phyloP scores from a whole-genome alignment of 2,888 invertebrate genomes.

The Cloeon dipterum region DNA sequence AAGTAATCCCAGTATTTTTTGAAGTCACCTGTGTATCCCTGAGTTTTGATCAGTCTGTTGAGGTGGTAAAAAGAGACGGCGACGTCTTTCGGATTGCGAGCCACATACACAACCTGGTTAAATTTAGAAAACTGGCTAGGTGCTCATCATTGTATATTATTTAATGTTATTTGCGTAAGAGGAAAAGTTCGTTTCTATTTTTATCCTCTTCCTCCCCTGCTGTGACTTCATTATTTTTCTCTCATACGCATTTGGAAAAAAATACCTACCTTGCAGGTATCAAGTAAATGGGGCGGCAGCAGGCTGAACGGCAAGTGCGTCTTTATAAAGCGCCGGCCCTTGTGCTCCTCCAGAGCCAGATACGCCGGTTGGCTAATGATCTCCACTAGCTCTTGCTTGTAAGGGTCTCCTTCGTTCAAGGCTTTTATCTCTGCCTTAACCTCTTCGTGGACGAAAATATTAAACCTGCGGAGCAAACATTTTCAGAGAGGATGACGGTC shows the following conservation, averaged over 20 bases:
- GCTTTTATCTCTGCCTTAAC: conserved; percentile 1
- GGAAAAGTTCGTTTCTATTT: neutral
- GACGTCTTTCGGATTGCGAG: conserved; percentile 7
- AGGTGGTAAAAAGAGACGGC: conserved; percentile 7
- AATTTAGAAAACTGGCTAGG: neutral
- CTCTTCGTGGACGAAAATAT: conserved; percentile 1
- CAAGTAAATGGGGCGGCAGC: conserved; percentile 6
- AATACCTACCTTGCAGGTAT: conserved; percentile 12
- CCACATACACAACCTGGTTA: conserved; percentile 7
- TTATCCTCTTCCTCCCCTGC: neutral
- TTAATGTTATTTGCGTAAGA: no score
- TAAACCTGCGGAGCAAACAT: neutral
- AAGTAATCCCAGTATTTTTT: conserved; percentile 4
- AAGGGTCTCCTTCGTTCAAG: neutral
- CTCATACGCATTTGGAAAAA: no score
- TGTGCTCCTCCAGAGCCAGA: conserved; percentile 2
- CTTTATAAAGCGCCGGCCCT: conserved; percentile 10
- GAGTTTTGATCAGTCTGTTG: conserved; percentile 3
- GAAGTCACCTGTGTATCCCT: conserved; percentile 1
- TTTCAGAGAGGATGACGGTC: no score
- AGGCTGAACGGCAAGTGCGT: conserved; percentile 11
- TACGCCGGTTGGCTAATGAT: neutral
- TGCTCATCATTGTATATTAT: no score
- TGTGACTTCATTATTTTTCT: no score
- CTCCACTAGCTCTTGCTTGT: neutral